Conservation (phyloP, 1,140 invertebrate species). For the Nephotettix cincticeps region DNA sequence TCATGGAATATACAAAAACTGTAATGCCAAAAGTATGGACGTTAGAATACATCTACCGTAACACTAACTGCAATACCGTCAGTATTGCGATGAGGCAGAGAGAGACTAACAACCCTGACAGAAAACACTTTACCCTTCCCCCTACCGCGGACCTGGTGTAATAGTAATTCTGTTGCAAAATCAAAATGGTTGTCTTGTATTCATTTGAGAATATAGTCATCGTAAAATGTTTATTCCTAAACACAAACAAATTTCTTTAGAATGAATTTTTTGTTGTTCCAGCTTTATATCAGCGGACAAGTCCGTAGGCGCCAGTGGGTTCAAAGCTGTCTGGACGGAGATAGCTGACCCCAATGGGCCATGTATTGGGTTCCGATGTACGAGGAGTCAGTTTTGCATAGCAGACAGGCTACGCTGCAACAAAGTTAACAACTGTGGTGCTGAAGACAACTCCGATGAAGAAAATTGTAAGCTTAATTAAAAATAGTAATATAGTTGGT, state of each 20-base stretch:
- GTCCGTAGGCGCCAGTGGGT: slow-evolving; percentile 78
- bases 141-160: no score
- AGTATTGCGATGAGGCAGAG: no score
- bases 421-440: slow-evolving; percentile 76
- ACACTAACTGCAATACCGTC: no score
- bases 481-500: no score
- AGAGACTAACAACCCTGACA: no score
- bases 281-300: slow-evolving; percentile 84
- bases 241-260: no score
- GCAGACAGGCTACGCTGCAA: slow-evolving; percentile 74
- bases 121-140: no score
- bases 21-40: no score
- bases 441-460: slow-evolving; percentile 76
- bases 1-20: no score
- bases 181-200: no score
- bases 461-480: slow-evolving; percentile 76
- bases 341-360: slow-evolving; percentile 57
- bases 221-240: slow-evolving; percentile 10
- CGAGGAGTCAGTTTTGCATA: slow-evolving; percentile 74
- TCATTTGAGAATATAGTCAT: neutral
- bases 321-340: slow-evolving; percentile 88
- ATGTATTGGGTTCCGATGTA: slow-evolving; percentile 63
- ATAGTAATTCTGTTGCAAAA: no score
- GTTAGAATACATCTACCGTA: no score
- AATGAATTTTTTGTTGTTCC: slow-evolving; percentile 41